Evolutionary conservation across 2,797 vertebrate species (phyloP), one percentile per base, ranked within the genome.

Genomic region (Triplophysa bombifrons): DNA sequence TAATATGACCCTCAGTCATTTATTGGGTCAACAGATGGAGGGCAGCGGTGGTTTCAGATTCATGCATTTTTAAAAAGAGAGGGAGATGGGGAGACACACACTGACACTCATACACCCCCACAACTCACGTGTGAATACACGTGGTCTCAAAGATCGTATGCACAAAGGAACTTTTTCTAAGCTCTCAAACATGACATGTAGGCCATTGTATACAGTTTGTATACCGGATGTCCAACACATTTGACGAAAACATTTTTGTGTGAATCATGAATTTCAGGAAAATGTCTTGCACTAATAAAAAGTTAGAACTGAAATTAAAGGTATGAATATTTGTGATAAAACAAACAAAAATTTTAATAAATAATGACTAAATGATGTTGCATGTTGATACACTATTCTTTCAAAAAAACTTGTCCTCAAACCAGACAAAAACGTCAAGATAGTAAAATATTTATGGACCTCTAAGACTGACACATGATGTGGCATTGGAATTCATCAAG

Each of bases 11-110:
- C 66, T 46, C 63, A 76, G 67, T 44, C n/a, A 48, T 78, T 78
- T 78, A 11, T 53, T 44, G 41, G 75, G 80, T 78, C 75, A 84
- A 8, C 63, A 81, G 75, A 74, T 78, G 56, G 74, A 58, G 48
- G 53, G 17, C 25, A 69, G 66, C 38, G 20, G 19, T 48, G 58
- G 19, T 56, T 77, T 74, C 55, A 72, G 68, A 63, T 80, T 30
- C 3, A 30, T 30, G 27, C 27, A 30, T 30, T 30, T 30, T 30
- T 30, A 30, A 30, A 30, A 30, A 30, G 27, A 30, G 27, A 30
- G 27, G 27, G 27, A 64, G 8, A 11, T 11, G 9, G 10, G 19
- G 19, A 72, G 10, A 76, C 25, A 50, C 3, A 53, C n/a, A n/a
- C 30, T 14, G 27, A 30, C 38, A 27, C 25, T 27, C 25, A 44